Evolutionary conservation across 1,140 invertebrate species (phyloP), one percentile per base, ranked within the genome.

Genomic region (Hesperophylax magnus): DNA sequence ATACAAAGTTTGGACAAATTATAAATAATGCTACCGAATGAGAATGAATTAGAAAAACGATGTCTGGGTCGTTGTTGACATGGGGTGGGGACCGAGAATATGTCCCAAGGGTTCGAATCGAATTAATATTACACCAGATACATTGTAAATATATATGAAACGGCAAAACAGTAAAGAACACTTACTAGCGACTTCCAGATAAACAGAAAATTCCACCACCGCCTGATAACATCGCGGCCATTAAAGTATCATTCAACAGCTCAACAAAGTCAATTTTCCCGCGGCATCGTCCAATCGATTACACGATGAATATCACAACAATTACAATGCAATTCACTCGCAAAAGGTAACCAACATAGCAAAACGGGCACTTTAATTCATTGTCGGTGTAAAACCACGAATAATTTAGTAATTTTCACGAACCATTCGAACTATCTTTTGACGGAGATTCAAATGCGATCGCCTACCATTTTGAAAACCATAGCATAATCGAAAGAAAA

Each of bases 401-500:
- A 53, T 39, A 77, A 65, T 77, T 77, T 18, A 24, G 34, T 54
- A n/a, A 77, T 77, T 65, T 65, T 60, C 9, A 31, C 72, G 27
- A 76, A 58, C 69, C 47, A 52, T 39, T 76, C 56, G 22, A 18
- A n/a, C 56, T 65, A 76, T 80, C 78, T 75, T 80, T 80, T 80
- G 78, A 80, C 78, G 78, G 78, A 72, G 78, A 80, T 80, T 80
- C 78, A 80, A 80, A 80, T 71, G 71, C 54, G 56, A 65, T 65
- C 71, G 71, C 78, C 78, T 80, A 80, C 78, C 78, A 80, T 80
- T 80, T 80, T 80, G 78, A 80, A 79, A 80, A 80, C 69, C 78
- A 75, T 80, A 80, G 78, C 78, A 80, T 80, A 80, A 79, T 71
- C 76, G 31, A 54, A 72, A 53, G 69, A 72, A 72, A 60, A 76